Evolutionary conservation across 1,140 invertebrate species (phyloP).

Genomic region (Wiebesia pumilae): DNA sequence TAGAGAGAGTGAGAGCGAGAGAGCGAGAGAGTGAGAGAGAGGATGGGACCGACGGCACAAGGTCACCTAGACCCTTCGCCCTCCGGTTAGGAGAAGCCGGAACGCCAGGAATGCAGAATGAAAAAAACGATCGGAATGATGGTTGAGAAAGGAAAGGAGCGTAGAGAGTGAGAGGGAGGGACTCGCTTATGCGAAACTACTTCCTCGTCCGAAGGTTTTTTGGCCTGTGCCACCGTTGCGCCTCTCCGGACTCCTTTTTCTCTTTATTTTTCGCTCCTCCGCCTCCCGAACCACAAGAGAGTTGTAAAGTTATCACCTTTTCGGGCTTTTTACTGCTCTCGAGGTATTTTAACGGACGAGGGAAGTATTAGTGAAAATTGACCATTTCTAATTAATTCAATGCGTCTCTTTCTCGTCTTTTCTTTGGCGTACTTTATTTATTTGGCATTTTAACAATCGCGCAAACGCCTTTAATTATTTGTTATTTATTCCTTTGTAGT

Average conservation of each 20-base stretch:
- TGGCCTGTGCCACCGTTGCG: neutral
- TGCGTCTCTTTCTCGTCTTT: neutral
- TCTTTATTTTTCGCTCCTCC: slow-evolving; percentile 38
- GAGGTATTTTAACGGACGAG: slow-evolving; percentile 24
- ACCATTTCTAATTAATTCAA: slow-evolving; percentile 19
- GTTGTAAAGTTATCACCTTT: slow-evolving; percentile 44
- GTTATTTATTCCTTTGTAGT: no score
- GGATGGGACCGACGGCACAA: slow-evolving; percentile 38
- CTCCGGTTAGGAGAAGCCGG: slow-evolving; percentile 5
- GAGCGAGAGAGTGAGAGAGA: slow-evolving; percentile 43
- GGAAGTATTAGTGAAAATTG: slow-evolving; percentile 4
- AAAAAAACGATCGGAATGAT: slow-evolving; percentile 26
- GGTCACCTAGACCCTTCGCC: slow-evolving; percentile 59
- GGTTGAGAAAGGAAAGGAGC: neutral
- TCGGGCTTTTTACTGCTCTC: slow-evolving; percentile 27
- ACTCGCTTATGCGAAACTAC: slow-evolving; percentile 55
- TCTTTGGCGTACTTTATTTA: neutral
- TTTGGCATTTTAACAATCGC: neutral
- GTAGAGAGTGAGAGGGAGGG: slow-evolving; percentile 37
- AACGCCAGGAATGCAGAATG: slow-evolving; percentile 55
- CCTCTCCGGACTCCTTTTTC: slow-evolving; percentile 13
- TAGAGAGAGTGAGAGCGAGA: neutral
- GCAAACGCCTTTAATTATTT: no score
- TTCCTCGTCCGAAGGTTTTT: slow-evolving; percentile 61
- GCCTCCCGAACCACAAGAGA: slow-evolving; percentile 4